Base-by-base conservation (phyloP, 1,140 invertebrate genomes). In the Saccostrea cuccullata region DNA sequence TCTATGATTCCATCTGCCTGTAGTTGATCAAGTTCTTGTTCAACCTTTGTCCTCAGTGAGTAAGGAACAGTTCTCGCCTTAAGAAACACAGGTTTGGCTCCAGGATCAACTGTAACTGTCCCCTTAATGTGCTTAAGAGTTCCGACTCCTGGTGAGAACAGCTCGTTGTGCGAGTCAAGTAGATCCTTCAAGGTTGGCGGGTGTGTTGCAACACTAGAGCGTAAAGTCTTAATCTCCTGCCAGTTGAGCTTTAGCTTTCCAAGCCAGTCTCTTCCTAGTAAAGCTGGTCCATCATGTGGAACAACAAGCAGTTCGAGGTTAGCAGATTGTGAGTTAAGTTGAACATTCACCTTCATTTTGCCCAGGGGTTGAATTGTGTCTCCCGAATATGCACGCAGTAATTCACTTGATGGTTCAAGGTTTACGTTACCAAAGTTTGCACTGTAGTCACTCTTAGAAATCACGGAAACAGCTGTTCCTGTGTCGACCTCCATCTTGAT, bases 1-100 rank as follows among this genome's bases (percentile, higher is more conserved):
- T 90, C 82, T 23, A 95, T 93, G 23, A 95, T 92, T 60, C 94
- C 94, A 85, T 94, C 89, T 17, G 84, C 36, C 55, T 92, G 92
- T 55, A 96, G 88, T 55, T 90, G 89, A 11, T 93, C 90, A 15
- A 96, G 86, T 91, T 96, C 93, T 9, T 91, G 36, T 12, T 95
- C 92, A 13, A 96, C 90, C 86, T 93, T 90, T n/a, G 92, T 85
- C 89, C 90, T 92, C 5, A 96, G 85, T 17, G 95, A 93, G 88
- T 93, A 94, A 2, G 94, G 94, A 23, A 96, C 90, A 12, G 92
- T 91, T 36, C 90, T n/a, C 4, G 56, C 84, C 26, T 85, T 91
- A 56, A 56, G 77, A 84, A 86, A 91, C 47, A 56, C 82, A 17
- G 89, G 89, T 15, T 64, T 84, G 17, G 82, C 84, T 64, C 85